Evolutionary conservation across 2,113 vertebrate species (phyloP), one percentile per base, ranked within the genome.

Genomic region (Coreoperca whiteheadi): DNA sequence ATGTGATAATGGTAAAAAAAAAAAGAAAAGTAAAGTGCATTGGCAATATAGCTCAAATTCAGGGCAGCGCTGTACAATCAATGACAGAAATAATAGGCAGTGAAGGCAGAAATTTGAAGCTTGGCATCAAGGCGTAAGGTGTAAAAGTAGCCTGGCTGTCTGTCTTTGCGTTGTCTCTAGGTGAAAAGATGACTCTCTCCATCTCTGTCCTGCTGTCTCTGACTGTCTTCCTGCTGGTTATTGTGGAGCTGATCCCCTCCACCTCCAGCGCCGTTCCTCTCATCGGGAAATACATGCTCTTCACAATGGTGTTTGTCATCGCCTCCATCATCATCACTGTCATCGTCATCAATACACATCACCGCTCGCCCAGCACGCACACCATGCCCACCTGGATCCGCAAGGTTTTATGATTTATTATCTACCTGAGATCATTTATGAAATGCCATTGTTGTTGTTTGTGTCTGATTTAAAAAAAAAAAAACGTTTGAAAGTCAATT

Each of bases 271-370:
- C 98, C 0, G 98, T 99, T 78, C 98, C 98, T 1, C 92, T 99
- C 84, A 99, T 99, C 1, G 98, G 98, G 83, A 99, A 99, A 89
- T 99, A 99, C 95, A 99, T 99, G 98, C 88, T 99, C 66, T 99
- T 99, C 82, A 99, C 98, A n/a, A 99, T 99, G 98, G 97, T 99
- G 74, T 97, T 99, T 0, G 98, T 99, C 93, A 99, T 99, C 0
- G 92, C 97, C 0, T 99, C 98, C 20, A 99, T 99, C 95, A 97
- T 99, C 90, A 98, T 99, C 95, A 99, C 98, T 0, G 98, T 99
- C 77, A 96, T 99, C 4, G 96, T 99, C 92, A 99, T 99, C 95
- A 99, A 99, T 92, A 99, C 96, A 0, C 98, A 99, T 86, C 98
- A 99, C 93, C 98, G 98, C 84, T 98, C 98, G 0, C 98, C 98